A percentile compares a stretch with the other conserved stretches of the same genome.
Conservation (phyloP, 2,888 invertebrate species). For the Amiota minor region DNA sequence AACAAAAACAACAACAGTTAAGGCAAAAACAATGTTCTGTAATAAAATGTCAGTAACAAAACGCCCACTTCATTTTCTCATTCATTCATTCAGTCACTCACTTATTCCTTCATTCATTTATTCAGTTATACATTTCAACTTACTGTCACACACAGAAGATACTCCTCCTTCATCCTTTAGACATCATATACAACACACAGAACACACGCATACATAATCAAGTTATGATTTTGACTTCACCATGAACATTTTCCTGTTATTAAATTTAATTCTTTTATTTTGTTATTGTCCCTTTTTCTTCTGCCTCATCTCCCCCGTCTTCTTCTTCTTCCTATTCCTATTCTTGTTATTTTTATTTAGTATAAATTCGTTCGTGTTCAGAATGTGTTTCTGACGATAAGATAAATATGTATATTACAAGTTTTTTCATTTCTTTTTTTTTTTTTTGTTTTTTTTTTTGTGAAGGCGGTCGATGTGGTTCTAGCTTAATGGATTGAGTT, state of each 20-base stretch:
- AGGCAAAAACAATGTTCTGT: constrained; percentile 23
- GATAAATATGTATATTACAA: constrained; percentile 14
- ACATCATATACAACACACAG: not conserved
- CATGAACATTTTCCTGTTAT: constrained; percentile 28
- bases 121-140: constrained; percentile 4
- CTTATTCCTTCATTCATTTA: not conserved
- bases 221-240: constrained; percentile 11
- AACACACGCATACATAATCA: not conserved
- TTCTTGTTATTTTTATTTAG: no score
- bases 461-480: not conserved
- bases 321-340: not conserved
- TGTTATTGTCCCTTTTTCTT: not conserved
- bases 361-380: not conserved
- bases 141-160: constrained; percentile 7
- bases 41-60: constrained; percentile 54
- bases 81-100: not conserved
- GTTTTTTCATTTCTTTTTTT: not conserved
- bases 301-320: no score
- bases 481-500: constrained; percentile 17
- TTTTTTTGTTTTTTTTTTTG: not conserved
- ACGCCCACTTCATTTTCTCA: constrained; percentile 20
- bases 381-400: constrained; percentile 22
- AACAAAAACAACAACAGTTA: constrained; percentile 17
- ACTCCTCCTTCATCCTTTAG: not conserved
- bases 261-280: constrained; percentile 24